Percentiles rank a stretch among this genome's conserved stretches.
Conservation (phyloP, 2,113 vertebrate genomes). For the Sorex araneus region DNA sequence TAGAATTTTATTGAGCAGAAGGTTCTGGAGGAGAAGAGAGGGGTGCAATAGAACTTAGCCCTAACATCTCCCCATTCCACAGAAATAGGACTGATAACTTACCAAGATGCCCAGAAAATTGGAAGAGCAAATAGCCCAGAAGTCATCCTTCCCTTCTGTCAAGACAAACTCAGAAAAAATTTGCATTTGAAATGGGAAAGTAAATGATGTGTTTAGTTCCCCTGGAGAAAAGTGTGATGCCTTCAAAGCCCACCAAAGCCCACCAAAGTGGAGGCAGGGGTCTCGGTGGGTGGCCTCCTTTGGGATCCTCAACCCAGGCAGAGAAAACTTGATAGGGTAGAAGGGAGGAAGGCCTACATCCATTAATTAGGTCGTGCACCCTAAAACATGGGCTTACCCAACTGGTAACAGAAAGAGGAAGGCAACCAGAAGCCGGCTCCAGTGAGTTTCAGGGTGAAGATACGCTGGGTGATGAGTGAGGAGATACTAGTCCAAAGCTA, state of each 20-base stretch:
- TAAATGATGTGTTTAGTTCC: not conserved
- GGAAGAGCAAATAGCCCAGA: not conserved
- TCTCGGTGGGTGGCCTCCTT: no score
- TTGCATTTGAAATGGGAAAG: not conserved
- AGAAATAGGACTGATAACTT: not conserved
- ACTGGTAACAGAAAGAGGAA: not conserved
- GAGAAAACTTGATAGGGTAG: not conserved
- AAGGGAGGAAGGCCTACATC: not conserved
- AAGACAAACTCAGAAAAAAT: conserved; percentile 18
- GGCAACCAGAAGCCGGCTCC: not conserved
- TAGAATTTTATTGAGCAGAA: not conserved
- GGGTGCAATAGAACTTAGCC: not conserved
- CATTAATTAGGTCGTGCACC: not conserved
- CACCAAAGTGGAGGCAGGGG: no score
- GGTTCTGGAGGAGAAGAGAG: not conserved
- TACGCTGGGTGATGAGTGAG: not conserved
- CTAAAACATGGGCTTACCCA: not conserved
- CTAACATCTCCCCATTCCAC: not conserved
- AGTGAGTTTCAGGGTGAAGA: not conserved
- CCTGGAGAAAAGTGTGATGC: not conserved
- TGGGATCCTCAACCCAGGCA: not conserved
- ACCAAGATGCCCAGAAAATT: not conserved
- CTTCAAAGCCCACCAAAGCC: not conserved
- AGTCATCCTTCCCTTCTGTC: not conserved
- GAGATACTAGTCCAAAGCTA: not conserved